Evolutionary conservation across 2,113 vertebrate species (phyloP), one percentile per base, ranked within the genome.

Genomic region (Tragulus kanchil): DNA sequence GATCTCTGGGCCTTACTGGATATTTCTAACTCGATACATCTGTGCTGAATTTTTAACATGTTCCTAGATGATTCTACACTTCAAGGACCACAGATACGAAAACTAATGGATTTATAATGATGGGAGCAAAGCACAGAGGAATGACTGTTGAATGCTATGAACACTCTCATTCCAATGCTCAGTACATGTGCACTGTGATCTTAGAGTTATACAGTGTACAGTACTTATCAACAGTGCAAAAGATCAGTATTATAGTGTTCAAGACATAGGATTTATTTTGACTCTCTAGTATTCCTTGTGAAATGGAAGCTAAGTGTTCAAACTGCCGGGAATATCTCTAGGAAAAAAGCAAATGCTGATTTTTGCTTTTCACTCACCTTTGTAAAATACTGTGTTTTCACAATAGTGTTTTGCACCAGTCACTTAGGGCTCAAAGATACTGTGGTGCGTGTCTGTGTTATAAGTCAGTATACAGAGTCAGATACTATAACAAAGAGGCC

Each of bases 31-130:
- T 81, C 0, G 8, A 11, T 71, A 54, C 23, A n/a, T 9, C 11
- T 65, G 26, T 77, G n/a, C 42, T 94, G 54, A 82, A 93, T 42
- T 93, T 90, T 65, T 73, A 71, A 78, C 15, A 52, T 52, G 50
- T 61, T 83, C 26, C 54, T 36, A 31, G 12, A 12, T 75, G 45
- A 45, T 75, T 13, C 36, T 62, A 26, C 26, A 52, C 62, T 75
- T 82, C 31, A 15, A 94, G 42, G 61, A 36, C 26, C 25, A 83
- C 50, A 82, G 54, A 73, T 36, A 78, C 14, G 59, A 85, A 79
- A 1, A 2, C 11, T 67, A 79, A 79, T 31, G 5, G 11, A 17
- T 65, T 67, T 86, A 31, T 3, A 31, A 71, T 52, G 48, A 42
- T 65, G 4, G 4, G 9, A 56, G n/a, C 13, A n/a, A 88, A 90